These are phyloP conservation scores for Drosophila lutescens DNA, from an alignment of 2,888 invertebrate species.

Conservation along the genomic window DNA sequence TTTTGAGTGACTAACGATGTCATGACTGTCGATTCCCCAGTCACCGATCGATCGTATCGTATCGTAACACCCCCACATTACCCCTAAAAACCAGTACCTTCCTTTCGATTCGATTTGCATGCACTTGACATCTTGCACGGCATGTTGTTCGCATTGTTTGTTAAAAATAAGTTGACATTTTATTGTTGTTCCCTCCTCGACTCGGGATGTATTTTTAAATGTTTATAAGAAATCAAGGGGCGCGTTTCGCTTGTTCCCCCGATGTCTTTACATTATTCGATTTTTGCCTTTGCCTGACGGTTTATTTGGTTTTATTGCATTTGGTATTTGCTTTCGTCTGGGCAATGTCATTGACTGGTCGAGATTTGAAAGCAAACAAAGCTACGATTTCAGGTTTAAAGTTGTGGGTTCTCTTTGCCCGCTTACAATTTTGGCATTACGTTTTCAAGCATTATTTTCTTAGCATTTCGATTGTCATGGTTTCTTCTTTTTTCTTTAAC, in stretches of 20 bases:
- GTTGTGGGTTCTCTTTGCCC: constrained; percentile 9
- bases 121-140: constrained; percentile 43
- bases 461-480: constrained; percentile 18
- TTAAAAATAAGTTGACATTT: constrained; percentile 51
- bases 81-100: not conserved
- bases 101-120: constrained; percentile 38
- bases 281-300: constrained; percentile 7
- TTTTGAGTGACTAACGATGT: constrained; percentile 32
- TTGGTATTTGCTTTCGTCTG: constrained; percentile 41
- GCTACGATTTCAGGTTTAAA: constrained; percentile 31
- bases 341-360: constrained; percentile 36
- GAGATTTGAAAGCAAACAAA: constrained; percentile 27
- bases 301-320: not conserved
- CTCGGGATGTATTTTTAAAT: constrained; percentile 38
- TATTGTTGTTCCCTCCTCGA: constrained; percentile 28
- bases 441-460: constrained; percentile 27
- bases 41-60: constrained; percentile 7
- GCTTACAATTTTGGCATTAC: constrained; percentile 25
- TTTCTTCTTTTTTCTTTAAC: constrained; percentile 11
- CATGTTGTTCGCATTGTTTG: constrained; percentile 47
- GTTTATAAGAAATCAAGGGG: constrained; percentile 29
- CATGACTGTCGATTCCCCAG: constrained; percentile 17
- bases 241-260: constrained; percentile 24
- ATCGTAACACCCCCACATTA: constrained; percentile 1
- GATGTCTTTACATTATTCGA: constrained; percentile 17